Base-by-base conservation (phyloP, 2,888 invertebrate species). In the Orthosia gothica region DNA sequence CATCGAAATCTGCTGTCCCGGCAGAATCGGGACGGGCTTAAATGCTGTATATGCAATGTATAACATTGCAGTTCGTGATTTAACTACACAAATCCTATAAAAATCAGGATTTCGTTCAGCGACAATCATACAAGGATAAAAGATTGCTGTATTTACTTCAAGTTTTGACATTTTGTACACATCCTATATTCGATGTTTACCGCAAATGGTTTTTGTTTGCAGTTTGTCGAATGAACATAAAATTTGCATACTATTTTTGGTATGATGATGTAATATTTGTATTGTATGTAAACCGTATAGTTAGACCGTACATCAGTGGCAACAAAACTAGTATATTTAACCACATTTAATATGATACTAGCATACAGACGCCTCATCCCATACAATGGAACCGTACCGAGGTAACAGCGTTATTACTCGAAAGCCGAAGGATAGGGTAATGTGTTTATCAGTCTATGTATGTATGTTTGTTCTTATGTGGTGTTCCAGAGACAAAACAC, bases 231-330 rank as follows among this genome's bases (percentile, higher is more conserved):
- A 23, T 32, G 32, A 32, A 32, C 32, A 32, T 32, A 45, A 4
- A 45, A 64, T 74, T 57, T 74, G 63, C 40, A 40, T 49, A 63
- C 11, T 40, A 54, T 7, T 74, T 20, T 4, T 15, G 13, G 16
- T 18, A 18, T 45, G 12, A 45, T 72, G 40, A 52, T 26, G 50
- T 45, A 70, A 70, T 65, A 13, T 16, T 49, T 18, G 15, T 23
- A 40, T 11, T 50, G 9, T 63, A 32, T 32, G 32, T 32, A 32
- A 32, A 32, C 32, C 32, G 5, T 32, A 5, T 7, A 32, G 32
- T 32, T 32, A 32, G 32, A 32, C 5, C 32, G 5, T 32, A 32
- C 32, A 5, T 32, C 32, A 32, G 32, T 32, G 5, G 32, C 32
- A 32, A 32, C 32, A 32, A 32, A 32, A 3, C 26, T 32, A 32